A percentile compares a stretch with the other conserved stretches of the same genome.
phyloP scores from a whole-genome alignment of 1,140 invertebrate genomes.

The Drosophila gunungcola region DNA sequence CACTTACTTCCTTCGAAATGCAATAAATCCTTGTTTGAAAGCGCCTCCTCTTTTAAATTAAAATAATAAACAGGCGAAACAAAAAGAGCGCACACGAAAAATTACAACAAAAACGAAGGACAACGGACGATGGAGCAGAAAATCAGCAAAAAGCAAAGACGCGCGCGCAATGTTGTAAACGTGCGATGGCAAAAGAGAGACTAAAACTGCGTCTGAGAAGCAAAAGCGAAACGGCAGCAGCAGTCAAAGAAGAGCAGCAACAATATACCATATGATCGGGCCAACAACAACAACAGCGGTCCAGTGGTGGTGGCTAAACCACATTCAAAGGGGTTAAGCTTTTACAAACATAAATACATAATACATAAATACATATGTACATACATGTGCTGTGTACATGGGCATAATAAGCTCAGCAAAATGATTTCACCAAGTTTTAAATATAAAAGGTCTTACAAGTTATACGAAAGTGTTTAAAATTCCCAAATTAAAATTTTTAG shows the following conservation, averaged over 20 bases:
- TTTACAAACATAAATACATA: neutral
- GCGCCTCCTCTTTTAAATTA: slow-evolving; percentile 25
- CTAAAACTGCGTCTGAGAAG: slow-evolving; percentile 38
- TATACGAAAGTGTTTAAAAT: neutral
- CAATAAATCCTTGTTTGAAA: neutral
- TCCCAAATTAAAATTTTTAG: too few species aligned
- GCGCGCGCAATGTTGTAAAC: slow-evolving; percentile 70
- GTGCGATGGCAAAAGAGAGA: slow-evolving; percentile 56
- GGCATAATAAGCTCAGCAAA: neutral
- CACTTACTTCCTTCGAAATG: slow-evolving; percentile 31
- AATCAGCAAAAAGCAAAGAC: slow-evolving; percentile 43
- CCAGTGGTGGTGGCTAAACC: slow-evolving; percentile 13
- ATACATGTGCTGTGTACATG: neutral
- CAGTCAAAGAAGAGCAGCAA: slow-evolving; percentile 24
- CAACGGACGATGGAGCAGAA: slow-evolving; percentile 19
- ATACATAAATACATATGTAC: neutral
- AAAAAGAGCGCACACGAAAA: slow-evolving; percentile 29
- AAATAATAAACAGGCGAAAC: slow-evolving; percentile 42
- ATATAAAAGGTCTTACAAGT: neutral
- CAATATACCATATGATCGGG: slow-evolving; percentile 61
- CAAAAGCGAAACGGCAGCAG: slow-evolving; percentile 17
- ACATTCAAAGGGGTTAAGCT: slow-evolving; percentile 1
- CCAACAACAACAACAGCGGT: slow-evolving; percentile 1
- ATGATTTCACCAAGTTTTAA: neutral
- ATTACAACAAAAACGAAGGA: slow-evolving; percentile 39